A percentile compares a stretch with the other conserved stretches of the same genome.
These are phyloP conservation scores for Penaeus indicus DNA, from an alignment of 1,140 invertebrate genomes.

Conservation along the genomic window DNA sequence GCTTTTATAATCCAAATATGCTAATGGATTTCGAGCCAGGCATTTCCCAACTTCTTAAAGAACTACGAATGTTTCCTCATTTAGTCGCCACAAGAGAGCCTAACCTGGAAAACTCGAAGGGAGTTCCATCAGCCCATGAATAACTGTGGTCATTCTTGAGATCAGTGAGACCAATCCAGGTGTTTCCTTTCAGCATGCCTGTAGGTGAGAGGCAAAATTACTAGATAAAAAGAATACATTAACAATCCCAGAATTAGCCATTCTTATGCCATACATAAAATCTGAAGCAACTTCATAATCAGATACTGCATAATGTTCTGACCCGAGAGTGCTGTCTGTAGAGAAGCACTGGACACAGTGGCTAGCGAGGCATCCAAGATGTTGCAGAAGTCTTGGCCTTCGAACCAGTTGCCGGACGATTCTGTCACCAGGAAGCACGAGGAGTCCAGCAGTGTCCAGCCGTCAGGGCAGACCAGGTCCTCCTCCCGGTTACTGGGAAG, in stretches of 20 bases:
- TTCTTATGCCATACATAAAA: too few relatives aligned
- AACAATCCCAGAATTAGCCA: too few relatives aligned
- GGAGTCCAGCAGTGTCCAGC: background rate
- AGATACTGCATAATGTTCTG: too few relatives aligned
- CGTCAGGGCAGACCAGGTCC: background rate
- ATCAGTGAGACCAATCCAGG: slow-evolving; percentile 39
- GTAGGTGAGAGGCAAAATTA: background rate
- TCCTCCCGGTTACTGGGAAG: too few relatives aligned
- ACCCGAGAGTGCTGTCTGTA: too few relatives aligned
- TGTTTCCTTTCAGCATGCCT: background rate
- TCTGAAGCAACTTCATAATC: too few relatives aligned
- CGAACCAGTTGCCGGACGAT: background rate
- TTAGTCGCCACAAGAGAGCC: background rate
- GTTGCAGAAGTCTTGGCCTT: slow-evolving; percentile 14
- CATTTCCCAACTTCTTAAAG: too few relatives aligned
- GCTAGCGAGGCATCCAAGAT: background rate
- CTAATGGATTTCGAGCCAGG: too few relatives aligned
- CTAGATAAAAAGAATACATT: too few relatives aligned
- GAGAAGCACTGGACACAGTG: slow-evolving; percentile 16
- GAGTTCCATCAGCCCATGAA: slow-evolving; percentile 20
- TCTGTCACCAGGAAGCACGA: slow-evolving; percentile 15
- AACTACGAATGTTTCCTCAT: too few relatives aligned
- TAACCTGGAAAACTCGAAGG: slow-evolving; percentile 13
- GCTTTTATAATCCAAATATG: too few relatives aligned
- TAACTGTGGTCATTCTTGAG: slow-evolving; percentile 28